These are phyloP conservation scores for Argopecten irradians DNA, from an alignment of 1,140 invertebrate genomes.

Conservation along the genomic window DNA sequence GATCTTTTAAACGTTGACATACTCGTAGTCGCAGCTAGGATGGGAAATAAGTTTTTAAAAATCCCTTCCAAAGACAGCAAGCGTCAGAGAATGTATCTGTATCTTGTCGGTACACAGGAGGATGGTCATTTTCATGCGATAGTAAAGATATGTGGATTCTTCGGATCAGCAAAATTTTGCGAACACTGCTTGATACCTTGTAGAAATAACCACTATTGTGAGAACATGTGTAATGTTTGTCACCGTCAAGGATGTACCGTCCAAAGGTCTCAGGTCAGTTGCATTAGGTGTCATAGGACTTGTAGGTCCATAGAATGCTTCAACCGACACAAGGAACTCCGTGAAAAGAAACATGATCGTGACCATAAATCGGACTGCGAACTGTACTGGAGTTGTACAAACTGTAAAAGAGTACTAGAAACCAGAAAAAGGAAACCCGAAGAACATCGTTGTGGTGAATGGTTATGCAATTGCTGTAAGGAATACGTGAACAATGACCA, in stretches of 20 bases:
- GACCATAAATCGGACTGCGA: neutral
- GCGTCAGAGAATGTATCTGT: constrained; percentile 23
- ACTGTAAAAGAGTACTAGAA: constrained; percentile 3
- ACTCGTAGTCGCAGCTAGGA: constrained; percentile 23
- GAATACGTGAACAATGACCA: constrained; percentile 27
- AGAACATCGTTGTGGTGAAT: constrained; percentile 36
- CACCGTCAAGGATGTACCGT: neutral
- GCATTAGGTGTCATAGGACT: neutral
- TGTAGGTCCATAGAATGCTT: constrained; percentile 24
- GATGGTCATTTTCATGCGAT: constrained; percentile 38
- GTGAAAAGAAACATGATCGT: neutral
- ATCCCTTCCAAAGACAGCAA: constrained; percentile 24
- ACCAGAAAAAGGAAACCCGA: constrained; percentile 5
- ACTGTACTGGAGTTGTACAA: constrained; percentile 14
- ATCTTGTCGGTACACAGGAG: constrained; percentile 32
- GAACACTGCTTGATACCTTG: constrained; percentile 39
- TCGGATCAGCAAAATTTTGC: constrained; percentile 38
- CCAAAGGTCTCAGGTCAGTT: constrained; percentile 8
- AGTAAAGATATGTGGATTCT: constrained; percentile 38
- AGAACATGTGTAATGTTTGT: constrained; percentile 34
- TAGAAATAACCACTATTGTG: constrained; percentile 34
- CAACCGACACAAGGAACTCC: constrained; percentile 3
- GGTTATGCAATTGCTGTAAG: constrained; percentile 19
- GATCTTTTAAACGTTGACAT: constrained; percentile 37
- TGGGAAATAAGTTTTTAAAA: constrained; percentile 43